Evolutionary conservation across 2,888 invertebrate species (phyloP), one percentile per base, ranked within the genome.

Genomic region (Cryptophagus acutangulus): DNA sequence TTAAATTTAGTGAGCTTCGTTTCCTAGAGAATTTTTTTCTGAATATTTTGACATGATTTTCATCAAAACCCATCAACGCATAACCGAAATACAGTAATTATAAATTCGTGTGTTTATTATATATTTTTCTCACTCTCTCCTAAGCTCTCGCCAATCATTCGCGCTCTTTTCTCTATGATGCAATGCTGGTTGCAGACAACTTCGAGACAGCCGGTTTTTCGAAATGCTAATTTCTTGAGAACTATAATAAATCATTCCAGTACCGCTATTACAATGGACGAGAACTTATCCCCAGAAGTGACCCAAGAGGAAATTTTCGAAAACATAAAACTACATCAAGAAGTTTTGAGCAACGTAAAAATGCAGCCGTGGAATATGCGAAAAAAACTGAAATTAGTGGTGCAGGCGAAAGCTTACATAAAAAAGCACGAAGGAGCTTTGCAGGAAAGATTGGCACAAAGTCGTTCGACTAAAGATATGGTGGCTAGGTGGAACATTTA

Each of bases 231-330:
- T 3, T 41, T 13, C 6, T 8, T 20, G 24, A 6, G 6, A n/a
- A 20, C 24, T 8, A 20, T 20, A 20, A n/a, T 8, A 20, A 8
- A 20, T 39, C 34, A 39, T 41, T 52, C 37, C 62, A 87, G 87
- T 48, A 87, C 85, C 10, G 84, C 82, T 9, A 83, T 84, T 59
- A 84, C 84, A 1, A 75, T 87, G 66, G 89, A 88, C 45, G 89
- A 87, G 16, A 75, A 77, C 53, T 66, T 71, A 41, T 70, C 71
- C 26, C 70, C 74, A 44, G 73, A 74, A 55, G 82, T 83, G 51
- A 82, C 82, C 0, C 86, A 91, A 62, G 90, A 91, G 61, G 87
- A 90, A 70, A 89, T 92, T 50, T 87, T 87, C 62, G 91, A 91
- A 67, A 92, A 90, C 60, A 84, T 94, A 44, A 82, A 86, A 51